Base-by-base conservation (phyloP, 2,797 vertebrate genomes). In the Sebastiscus tertius region DNA sequence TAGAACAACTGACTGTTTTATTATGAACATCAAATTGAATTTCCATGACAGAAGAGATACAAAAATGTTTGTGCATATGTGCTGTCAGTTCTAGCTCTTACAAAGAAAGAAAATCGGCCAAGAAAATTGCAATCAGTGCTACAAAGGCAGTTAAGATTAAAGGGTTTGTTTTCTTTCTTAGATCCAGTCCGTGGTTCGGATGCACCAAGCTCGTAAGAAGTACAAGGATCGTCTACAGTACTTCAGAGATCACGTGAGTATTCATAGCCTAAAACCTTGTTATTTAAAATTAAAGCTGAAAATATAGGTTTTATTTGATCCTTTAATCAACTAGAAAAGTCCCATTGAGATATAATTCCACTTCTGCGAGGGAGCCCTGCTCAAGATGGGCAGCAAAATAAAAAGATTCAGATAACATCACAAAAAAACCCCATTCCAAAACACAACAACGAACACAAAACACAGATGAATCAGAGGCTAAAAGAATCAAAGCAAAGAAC, bases 121-220 rank as follows among this genome's bases (percentile, higher is more conserved):
- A 46, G 39, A 6, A 46, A 46, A 46, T 18, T 46, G 16, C 16
- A 18, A 26, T n/a, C 20, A 18, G 26, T 10, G 2, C 3, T 20
- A 11, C 8, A 39, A 12, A 29, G 22, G 0, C 11, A 12, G 2
- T 46, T 22, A 10, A 33, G 1, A 27, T 34, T 73, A 2, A 65
- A 31, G 1, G 4, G 2, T 27, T 67, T 29, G 0, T 49, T 18
- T 55, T 58, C 18, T 39, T 20, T 2, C 52, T 82, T 88, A 99
- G 99, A 97, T 99, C 90, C 99, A 99, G 4, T 96, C 98, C 1
- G 90, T 98, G 95, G 96, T 98, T 46, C 96, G 98, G 87, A 99
- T 99, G 99, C 96, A 98, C 78, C 98, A 99, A 86, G 97, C 98
- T 79, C 96, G 97, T 86, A 99, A 97, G 91, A 97, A 96, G 58